Base-by-base conservation (phyloP, 2,113 vertebrate species). In the Centrocercus urophasianus region DNA sequence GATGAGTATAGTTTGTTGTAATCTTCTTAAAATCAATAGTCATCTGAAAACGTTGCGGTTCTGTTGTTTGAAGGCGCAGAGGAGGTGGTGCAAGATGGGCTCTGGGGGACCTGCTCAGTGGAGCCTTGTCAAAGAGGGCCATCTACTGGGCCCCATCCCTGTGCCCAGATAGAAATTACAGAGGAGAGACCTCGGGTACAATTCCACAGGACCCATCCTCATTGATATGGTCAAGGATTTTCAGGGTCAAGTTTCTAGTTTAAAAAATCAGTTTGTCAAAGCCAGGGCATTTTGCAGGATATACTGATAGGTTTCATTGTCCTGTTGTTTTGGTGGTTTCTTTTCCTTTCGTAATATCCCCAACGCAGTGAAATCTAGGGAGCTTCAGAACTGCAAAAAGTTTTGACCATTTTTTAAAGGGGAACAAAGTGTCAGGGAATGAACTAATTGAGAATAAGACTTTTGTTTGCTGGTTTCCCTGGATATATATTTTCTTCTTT, bases 41-140 rank as follows among this genome's bases (percentile, higher is more conserved):
- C 20, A 43, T 60, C 81, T 89, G 57, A 75, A 85, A 95, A 78
- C 11, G 36, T 32, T 66, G 27, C 34, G 30, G 28, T 93, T 18
- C 52, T 40, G 8, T 42, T 84, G 82, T n/a, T 42, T 59, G 6
- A 28, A 90, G 72, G 48, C 73, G 63, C 43, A 36, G 72, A 36
- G 65, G 54, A 83, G 36, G 34, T 28, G 57, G 17, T 1, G 3
- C 5, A 10, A 52, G 57, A 65, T n/a, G 32, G 57, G n/a, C 47
- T 91, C 61, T 86, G 82, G n/a, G 65, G 73, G 57, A 52, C 11
- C 42, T 63, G 65, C 80, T 73, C 0, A 0, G 36, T 38, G 61
- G 65, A 95, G 65, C 42, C 65, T 91, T 95, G 67, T 95, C 84
- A 74, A 75, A 97, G 93, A 72, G 86, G 89, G 94, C 95, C 96